Evolutionary conservation across 2,797 vertebrate species (phyloP).

Genomic region (Acestrorhynchus altus): DNA sequence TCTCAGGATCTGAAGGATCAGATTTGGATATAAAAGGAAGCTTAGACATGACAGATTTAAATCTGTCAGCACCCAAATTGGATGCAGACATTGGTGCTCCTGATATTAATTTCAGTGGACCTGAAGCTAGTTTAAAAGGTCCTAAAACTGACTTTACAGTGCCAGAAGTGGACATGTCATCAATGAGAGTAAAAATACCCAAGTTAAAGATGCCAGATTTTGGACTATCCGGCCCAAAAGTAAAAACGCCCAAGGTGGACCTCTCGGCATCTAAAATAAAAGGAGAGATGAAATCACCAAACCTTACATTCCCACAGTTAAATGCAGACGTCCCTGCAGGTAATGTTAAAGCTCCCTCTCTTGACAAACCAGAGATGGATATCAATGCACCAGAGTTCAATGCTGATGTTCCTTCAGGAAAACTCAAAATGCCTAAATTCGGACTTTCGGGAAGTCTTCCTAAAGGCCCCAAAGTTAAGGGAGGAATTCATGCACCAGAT

Average conservation of each 20-base stretch:
- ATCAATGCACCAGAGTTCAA: conserved; percentile 30
- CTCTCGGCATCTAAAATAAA: conserved; percentile 37
- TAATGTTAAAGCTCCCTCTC: conserved; percentile 25
- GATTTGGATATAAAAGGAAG: conserved; percentile 21
- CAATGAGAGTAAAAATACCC: conserved; percentile 44
- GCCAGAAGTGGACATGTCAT: conserved; percentile 34
- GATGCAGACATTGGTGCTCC: too few species aligned
- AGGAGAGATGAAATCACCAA: conserved; percentile 26
- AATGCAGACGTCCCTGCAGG: conserved; percentile 15
- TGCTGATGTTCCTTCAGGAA: conserved; percentile 44
- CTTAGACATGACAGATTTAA: neutral
- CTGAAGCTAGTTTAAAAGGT: too few species aligned
- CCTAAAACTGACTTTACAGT: too few species aligned
- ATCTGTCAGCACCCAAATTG: too few species aligned
- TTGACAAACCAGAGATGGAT: conserved; percentile 28
- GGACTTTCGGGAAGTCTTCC: conserved; percentile 36
- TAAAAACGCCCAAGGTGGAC: conserved; percentile 57
- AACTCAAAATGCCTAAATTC: conserved; percentile 47
- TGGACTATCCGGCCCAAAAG: conserved; percentile 53
- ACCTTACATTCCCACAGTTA: conserved; percentile 26
- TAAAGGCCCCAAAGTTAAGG: conserved; percentile 57
- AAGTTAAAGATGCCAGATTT: conserved; percentile 51
- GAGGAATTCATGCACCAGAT: conserved; percentile 56
- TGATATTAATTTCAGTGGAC: too few species aligned
- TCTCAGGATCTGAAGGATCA: conserved; percentile 32